These are phyloP conservation scores for Oppia nitens DNA, from an alignment of 1,140 invertebrate genomes.

Conservation along the genomic window DNA sequence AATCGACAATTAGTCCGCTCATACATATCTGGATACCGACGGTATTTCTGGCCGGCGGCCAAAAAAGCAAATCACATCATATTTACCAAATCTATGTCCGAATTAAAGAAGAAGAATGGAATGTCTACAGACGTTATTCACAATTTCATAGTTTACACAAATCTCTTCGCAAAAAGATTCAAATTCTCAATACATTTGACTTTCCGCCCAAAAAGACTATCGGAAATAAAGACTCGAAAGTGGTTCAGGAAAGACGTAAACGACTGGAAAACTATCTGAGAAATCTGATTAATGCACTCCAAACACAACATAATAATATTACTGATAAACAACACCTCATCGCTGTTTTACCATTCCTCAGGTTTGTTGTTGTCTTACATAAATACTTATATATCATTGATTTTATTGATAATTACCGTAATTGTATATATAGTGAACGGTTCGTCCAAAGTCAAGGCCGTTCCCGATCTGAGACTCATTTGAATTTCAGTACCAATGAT, in stretches of 20 bases:
- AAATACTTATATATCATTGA: not conserved
- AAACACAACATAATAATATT: slow-evolving; percentile 34
- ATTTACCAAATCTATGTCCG: slow-evolving; percentile 75
- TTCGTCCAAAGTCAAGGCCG: not conserved
- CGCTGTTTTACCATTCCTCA: slow-evolving; percentile 7
- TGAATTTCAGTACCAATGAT: not conserved
- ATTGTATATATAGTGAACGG: not conserved
- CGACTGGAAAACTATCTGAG: slow-evolving; percentile 59
- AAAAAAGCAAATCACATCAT: slow-evolving; percentile 41
- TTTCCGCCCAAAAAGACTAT: slow-evolving; percentile 87
- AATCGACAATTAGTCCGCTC: slow-evolving; percentile 28
- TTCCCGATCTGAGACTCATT: slow-evolving; percentile 7
- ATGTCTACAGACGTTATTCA: slow-evolving; percentile 74
- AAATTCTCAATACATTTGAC: slow-evolving; percentile 55
- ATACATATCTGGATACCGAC: slow-evolving; percentile 83
- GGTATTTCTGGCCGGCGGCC: slow-evolving; percentile 61
- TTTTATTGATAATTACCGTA: not conserved
- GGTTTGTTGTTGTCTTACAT: not conserved
- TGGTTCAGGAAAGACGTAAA: slow-evolving; percentile 57
- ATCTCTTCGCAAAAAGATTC: slow-evolving; percentile 61
- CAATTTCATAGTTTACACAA: slow-evolving; percentile 69
- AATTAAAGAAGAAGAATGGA: slow-evolving; percentile 76
- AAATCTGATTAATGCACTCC: slow-evolving; percentile 47
- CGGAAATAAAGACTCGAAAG: slow-evolving; percentile 64
- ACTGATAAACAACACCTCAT: slow-evolving; percentile 10